Evolutionary conservation across 2,113 vertebrate species (phyloP), one percentile per base, ranked within the genome.

Genomic region (Pelusios castaneus): DNA sequence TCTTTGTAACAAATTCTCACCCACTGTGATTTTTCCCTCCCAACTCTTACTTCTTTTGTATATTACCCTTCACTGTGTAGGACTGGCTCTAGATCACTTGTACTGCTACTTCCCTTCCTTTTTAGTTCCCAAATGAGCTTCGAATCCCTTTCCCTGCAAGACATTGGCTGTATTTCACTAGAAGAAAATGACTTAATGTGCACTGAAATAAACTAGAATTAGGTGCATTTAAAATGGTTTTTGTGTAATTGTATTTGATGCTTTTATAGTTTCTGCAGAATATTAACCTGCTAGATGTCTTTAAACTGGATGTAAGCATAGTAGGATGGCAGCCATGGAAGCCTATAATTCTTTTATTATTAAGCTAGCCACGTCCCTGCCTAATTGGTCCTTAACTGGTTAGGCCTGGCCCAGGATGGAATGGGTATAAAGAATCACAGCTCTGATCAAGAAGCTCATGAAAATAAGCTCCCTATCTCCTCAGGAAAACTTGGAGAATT

Each of bases 241-340:
- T 87, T 49, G 19, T 24, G 58, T 25, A 25, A 45, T 81, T 91
- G 16, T 27, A 0, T 34, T 49, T 54, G 10, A 27, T 0, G 3
- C 22, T 13, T n/a, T 3, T 3, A 0, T 1, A 1, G 34, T 54
- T 85, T 24, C 41, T 49, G 0, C 54, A 82, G 76, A 73, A 70
- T 27, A 2, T 52, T 8, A 78, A 9, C 47, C 16, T 41, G 76
- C 8, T 55, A 24, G 5, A 17, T 31, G 0, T 11, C n/a, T 29
- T 90, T 3, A 4, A 1, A 0, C 0, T 0, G 8, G 82, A 7
- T 34, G 14, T 24, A 55, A 47, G 45, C 0, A 16, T 41, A 0
- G 5, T 27, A 67, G 77, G 54, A 27, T 24, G 11, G 73, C 73
- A 76, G 25, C 12, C 12, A 49, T 21, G 3, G n/a, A n/a, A 5